Evolutionary conservation across 2,888 invertebrate species (phyloP).

Genomic region (Amaurobius ferox): DNA sequence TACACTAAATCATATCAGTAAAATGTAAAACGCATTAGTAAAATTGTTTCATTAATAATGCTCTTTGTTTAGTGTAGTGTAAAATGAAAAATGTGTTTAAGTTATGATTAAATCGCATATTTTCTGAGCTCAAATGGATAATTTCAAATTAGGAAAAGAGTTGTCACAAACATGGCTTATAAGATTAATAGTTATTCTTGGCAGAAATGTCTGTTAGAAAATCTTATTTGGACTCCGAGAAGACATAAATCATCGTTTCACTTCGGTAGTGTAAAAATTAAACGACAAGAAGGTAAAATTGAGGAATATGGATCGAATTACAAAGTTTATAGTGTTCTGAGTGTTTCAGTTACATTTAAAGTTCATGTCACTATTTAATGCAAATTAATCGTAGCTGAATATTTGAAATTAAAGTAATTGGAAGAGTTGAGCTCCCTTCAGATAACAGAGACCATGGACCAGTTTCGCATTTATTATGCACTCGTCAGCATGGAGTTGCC

Average conservation of each 20-base stretch:
- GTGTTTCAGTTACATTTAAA: too few species aligned
- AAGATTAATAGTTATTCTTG: slow-evolving; percentile 14
- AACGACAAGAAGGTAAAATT: not conserved
- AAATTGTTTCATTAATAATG: slow-evolving; percentile 29
- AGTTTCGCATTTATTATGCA: too few species aligned
- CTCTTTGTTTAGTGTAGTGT: not conserved
- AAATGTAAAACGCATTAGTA: slow-evolving; percentile 28
- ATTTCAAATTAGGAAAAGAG: not conserved
- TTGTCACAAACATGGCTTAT: not conserved
- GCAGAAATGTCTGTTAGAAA: slow-evolving; percentile 14
- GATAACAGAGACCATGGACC: too few species aligned
- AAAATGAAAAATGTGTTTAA: slow-evolving; percentile 8
- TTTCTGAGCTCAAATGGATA: slow-evolving; percentile 1
- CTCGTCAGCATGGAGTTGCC: too few species aligned
- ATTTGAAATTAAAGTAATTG: too few species aligned
- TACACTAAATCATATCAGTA: not conserved
- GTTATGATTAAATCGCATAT: not conserved
- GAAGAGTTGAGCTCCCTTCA: too few species aligned
- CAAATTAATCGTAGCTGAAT: too few species aligned
- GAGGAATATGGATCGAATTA: not conserved
- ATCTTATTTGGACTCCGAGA: slow-evolving; percentile 5
- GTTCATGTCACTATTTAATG: too few species aligned
- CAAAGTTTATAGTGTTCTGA: too few species aligned
- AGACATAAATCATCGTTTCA: slow-evolving; percentile 5
- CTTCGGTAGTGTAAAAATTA: not conserved